Conservation (phyloP, 2,888 invertebrate species). For the Molanna angustata region DNA sequence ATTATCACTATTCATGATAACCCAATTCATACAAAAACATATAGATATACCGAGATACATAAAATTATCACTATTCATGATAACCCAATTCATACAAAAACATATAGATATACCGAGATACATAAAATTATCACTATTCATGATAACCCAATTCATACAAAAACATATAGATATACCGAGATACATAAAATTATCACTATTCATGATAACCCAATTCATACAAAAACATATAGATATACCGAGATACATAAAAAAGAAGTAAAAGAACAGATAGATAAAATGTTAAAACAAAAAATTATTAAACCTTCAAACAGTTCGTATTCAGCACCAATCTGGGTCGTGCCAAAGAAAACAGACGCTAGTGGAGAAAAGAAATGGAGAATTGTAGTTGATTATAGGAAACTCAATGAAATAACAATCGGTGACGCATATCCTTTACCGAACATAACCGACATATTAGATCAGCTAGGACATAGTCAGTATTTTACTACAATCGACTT, state of each 20-base stretch:
- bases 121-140: too few relatives aligned
- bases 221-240: conserved; percentile 36
- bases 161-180: too few relatives aligned
- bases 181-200: conserved; percentile 35
- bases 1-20: too few relatives aligned
- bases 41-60: too few relatives aligned
- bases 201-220: conserved; percentile 31
- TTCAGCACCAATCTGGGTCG: conserved; percentile 25
- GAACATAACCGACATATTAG: conserved; percentile 10
- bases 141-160: too few relatives aligned
- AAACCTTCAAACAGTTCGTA: conserved; percentile 31
- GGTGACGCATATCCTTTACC: conserved; percentile 10
- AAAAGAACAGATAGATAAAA: conserved; percentile 35
- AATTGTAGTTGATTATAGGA: conserved; percentile 8
- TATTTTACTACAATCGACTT: conserved; percentile 4
- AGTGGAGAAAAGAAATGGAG: conserved; percentile 4
- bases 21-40: too few relatives aligned
- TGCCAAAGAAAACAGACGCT: conserved; percentile 25
- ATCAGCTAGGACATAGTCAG: conserved; percentile 8
- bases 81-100: too few relatives aligned
- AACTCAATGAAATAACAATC: conserved; percentile 9
- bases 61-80: too few relatives aligned
- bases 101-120: too few relatives aligned
- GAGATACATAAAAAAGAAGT: conserved; percentile 37
- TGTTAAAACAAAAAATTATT: conserved; percentile 35